Evolutionary conservation across 2,797 vertebrate genomes (phyloP), one percentile per base, ranked within the genome.

Genomic region (Amblyopsis hoosieri): DNA sequence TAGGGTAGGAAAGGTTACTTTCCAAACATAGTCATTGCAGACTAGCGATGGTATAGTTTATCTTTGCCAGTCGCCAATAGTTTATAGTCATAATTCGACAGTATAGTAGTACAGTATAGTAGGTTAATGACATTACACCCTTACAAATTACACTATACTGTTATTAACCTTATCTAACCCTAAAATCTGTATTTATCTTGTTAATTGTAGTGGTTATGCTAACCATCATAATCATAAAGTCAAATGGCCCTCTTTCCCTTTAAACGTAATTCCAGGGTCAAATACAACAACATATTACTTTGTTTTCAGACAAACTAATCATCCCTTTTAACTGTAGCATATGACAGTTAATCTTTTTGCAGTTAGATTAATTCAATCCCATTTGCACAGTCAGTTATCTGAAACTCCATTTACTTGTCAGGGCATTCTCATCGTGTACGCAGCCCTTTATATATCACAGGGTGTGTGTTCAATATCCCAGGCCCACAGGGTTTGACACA

Each of bases 21-120:
- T 72, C 62, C 13, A 31, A 51, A 74, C 66, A 53, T 70, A 63
- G 75, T 70, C 57, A 37, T 37, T 37, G 33, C 33, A 37, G 1
- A 8, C 33, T 37, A 5, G 33, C 6, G 33, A 8, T 37, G 33
- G 33, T 37, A 8, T 37, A 6, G 33, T 37, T 37, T 37, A 37
- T 37, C 33, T 37, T 37, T 5, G 33, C 2, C 33, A 37, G 6
- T 37, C 33, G 8, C 33, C 6, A 8, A 37, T 37, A 37, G 8
- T 37, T 3, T 37, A 37, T 37, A 37, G 33, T 37, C 56, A 11
- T 29, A 55, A 45, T 47, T 45, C 31, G 6, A 55, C 42, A 52
- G 55, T 72, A 66, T 42, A 23, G 23, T 23, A 23, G 23, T 23
- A 23, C 23, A 23, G 23, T 23, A 23, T 23, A 23, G 23, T 23